A percentile compares a stretch with the other conserved stretches of the same genome.
Conservation (phyloP, 2,113 vertebrate species). For the Numenius arquata region DNA sequence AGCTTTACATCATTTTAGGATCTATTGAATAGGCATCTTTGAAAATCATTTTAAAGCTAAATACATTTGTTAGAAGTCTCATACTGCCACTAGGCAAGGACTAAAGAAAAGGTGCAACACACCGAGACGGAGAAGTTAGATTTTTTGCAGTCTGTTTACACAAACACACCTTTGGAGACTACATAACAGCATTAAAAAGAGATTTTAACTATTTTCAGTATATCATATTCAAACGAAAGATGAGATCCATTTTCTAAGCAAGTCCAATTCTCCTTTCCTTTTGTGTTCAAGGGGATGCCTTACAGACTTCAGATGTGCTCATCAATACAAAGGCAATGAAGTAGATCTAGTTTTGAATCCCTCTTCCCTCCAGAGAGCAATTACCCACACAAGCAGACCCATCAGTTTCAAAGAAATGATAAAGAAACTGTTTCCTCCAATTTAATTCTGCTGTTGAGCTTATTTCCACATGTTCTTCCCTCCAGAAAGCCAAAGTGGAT, state of each 20-base stretch:
- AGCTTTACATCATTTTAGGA: neutral
- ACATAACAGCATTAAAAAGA: neutral
- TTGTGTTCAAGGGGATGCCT: neutral
- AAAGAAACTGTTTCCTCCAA: neutral
- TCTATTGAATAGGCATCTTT: neutral
- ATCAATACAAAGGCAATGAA: neutral
- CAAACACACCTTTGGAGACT: neutral
- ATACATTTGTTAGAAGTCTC: neutral
- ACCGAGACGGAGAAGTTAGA: neutral
- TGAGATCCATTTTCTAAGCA: neutral
- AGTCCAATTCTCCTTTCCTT: neutral
- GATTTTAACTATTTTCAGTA: neutral
- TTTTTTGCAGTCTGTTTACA: neutral
- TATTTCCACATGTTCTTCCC: neutral
- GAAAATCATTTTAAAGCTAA: neutral
- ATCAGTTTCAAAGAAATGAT: neutral
- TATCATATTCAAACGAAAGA: neutral
- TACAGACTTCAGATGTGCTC: neutral
- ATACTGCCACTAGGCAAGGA: neutral
- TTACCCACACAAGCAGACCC: neutral
- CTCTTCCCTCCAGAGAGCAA: neutral
- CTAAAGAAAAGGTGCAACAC: neutral
- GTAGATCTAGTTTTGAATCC: neutral
- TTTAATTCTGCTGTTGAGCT: neutral
- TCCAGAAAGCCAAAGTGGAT: neutral